Evolutionary conservation across 2,797 vertebrate species (phyloP), one percentile per base, ranked within the genome.

Genomic region (Danionella dracula): DNA sequence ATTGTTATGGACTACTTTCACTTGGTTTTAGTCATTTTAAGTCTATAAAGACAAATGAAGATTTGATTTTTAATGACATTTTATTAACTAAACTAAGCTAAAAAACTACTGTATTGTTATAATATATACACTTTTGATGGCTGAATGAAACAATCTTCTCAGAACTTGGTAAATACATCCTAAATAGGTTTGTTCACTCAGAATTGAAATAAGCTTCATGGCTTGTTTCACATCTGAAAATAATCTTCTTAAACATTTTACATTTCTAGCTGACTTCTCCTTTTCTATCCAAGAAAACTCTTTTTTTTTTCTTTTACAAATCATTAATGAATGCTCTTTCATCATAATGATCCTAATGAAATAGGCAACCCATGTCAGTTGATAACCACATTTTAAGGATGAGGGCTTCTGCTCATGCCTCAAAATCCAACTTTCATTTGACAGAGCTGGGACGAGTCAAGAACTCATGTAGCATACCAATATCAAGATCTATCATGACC

Each of bases 291-390:
- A 12, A 8, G 41, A 41, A 31, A 54, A n/a, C n/a, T n/a, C n/a
- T n/a, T n/a, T n/a, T n/a, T n/a, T n/a, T n/a, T n/a, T 45, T 35
- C 20, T 66, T 32, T 57, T 53, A 70, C 68, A 64, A 48, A 35
- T 55, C 40, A 60, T 64, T 69, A 77, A 81, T 66, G 48, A 63
- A 71, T 78, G 61, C 68, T 51, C 62, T 64, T 73, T 76, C 58
- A 68, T 70, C 63, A 56, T 66, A 81, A 74, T 82, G 79, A 80
- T 82, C 62, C 70, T 78, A 66, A 82, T 64, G 72, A 65, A 59
- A 77, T 63, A 70, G 46, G 23, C 60, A 68, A 37, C 29, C 41
- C 72, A 13, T 71, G 45, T 46, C 60, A 75, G 68, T 76, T 80
- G 77, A 83, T 82, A 71, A 77, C 44, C 66, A 69, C 40, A 67